These are phyloP conservation scores for Hippopotamus amphibius DNA, from an alignment of 2,113 vertebrate species.

Conservation along the genomic window DNA sequence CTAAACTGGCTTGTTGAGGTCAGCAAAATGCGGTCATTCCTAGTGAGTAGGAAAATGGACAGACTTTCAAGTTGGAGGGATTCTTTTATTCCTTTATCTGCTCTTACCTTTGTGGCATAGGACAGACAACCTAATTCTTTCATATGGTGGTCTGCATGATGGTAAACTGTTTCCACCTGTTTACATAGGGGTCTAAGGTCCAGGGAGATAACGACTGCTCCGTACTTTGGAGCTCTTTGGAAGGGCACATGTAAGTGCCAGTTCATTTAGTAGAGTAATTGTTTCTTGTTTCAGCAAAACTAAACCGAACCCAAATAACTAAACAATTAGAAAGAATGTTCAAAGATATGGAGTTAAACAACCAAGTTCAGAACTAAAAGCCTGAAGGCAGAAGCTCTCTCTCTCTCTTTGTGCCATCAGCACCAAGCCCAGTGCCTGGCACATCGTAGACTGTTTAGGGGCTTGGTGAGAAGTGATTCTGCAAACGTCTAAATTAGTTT, in stretches of 20 bases:
- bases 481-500: constrained; percentile 4
- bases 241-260: constrained; percentile 15
- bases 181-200: constrained; percentile 11
- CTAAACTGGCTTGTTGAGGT: neutral
- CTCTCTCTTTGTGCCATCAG: neutral
- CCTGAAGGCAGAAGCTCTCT: neutral
- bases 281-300: constrained; percentile 53
- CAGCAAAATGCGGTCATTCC: neutral
- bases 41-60: neutral
- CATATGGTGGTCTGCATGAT: neutral
- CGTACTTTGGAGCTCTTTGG: neutral
- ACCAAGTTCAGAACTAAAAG: neutral
- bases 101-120: neutral
- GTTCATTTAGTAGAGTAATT: neutral
- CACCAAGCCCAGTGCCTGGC: neutral
- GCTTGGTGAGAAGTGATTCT: neutral
- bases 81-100: constrained; percentile 8
- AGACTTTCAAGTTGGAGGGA: neutral
- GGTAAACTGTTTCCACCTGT: neutral
- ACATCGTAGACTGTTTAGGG: neutral
- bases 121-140: neutral
- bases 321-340: constrained; percentile 4
- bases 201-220: neutral
- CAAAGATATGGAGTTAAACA: constrained; percentile 23
- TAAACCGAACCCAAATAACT: neutral